Conservation (phyloP, 1,140 invertebrate genomes). For the Drosophila willistoni region DNA sequence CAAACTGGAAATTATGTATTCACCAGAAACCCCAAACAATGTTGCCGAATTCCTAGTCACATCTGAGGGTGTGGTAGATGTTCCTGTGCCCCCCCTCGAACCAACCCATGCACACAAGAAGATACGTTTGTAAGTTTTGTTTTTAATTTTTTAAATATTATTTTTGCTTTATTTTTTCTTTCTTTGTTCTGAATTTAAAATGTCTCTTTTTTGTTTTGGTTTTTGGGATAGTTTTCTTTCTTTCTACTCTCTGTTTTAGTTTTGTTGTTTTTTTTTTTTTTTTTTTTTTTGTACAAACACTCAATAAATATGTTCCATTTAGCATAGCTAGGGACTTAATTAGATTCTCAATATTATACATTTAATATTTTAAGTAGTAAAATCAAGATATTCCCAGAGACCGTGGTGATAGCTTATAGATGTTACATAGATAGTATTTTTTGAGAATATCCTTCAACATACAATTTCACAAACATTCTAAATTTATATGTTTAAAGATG, state of each 20-base stretch:
- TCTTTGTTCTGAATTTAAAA: constrained; percentile 67
- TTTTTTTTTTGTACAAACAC: constrained; percentile 52
- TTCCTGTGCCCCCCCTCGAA: constrained; percentile 34
- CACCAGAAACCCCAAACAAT: constrained; percentile 80
- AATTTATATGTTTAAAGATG: background rate
- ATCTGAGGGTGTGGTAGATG: constrained; percentile 61
- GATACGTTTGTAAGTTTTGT: constrained; percentile 36
- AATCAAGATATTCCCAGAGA: constrained; percentile 37
- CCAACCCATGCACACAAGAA: constrained; percentile 28
- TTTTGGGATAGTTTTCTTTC: constrained; percentile 3
- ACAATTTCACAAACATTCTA: background rate
- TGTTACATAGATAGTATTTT: background rate
- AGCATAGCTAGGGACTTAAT: constrained; percentile 9
- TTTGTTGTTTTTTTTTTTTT: constrained; percentile 37
- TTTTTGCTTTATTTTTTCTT: constrained; percentile 38
- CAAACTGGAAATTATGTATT: constrained; percentile 82
- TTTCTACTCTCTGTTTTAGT: constrained; percentile 16
- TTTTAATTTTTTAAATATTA: constrained; percentile 27
- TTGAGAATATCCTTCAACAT: background rate
- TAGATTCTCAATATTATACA: background rate
- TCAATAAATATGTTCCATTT: constrained; percentile 50
- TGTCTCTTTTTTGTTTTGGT: constrained; percentile 28
- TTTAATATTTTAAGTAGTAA: constrained; percentile 36
- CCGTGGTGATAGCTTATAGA: background rate
- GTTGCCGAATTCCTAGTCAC: constrained; percentile 79